Conservation (phyloP, 2,113 vertebrate genomes). For the Pionites leucogaster region DNA sequence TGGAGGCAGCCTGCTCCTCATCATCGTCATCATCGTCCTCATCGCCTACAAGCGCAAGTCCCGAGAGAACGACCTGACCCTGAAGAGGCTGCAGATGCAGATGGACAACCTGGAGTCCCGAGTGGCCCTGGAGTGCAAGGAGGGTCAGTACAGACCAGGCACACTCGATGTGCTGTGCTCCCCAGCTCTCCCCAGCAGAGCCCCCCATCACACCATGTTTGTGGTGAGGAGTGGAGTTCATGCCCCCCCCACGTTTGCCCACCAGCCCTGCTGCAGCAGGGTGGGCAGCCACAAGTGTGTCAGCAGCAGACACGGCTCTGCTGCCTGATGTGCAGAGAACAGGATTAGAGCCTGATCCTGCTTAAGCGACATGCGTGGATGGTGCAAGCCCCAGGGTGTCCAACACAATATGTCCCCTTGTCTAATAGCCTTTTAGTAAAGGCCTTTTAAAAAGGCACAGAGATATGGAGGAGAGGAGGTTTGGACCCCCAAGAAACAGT, state of each 20-base stretch:
- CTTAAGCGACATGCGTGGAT: background rate
- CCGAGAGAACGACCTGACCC: slow-evolving; percentile 94
- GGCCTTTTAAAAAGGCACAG: background rate
- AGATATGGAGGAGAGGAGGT: background rate
- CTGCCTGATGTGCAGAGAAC: background rate
- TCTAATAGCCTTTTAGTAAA: background rate
- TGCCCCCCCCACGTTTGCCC: rapidly evolving
- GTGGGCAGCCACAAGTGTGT: background rate
- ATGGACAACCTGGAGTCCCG: slow-evolving; percentile 99
- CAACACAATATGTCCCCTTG: background rate
- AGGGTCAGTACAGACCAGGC: slow-evolving; percentile 73
- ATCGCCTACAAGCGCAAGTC: slow-evolving; percentile 99
- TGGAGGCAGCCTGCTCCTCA: slow-evolving; percentile 92
- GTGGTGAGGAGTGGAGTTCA: rapidly evolving
- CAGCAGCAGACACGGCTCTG: background rate
- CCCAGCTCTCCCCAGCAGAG: background rate
- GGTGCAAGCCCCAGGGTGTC: background rate
- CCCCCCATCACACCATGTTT: rapidly evolving
- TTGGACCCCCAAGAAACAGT: background rate
- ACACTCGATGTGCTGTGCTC: rapidly evolving
- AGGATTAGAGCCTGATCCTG: slow-evolving; percentile 30
- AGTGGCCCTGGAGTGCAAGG: slow-evolving; percentile 97
- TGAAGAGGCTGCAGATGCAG: slow-evolving; percentile 98
- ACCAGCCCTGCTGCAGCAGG: background rate
- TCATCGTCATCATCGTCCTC: slow-evolving; percentile 98